phyloP scores from a whole-genome alignment of 2,113 vertebrate genomes.

The Pteronura brasiliensis region DNA sequence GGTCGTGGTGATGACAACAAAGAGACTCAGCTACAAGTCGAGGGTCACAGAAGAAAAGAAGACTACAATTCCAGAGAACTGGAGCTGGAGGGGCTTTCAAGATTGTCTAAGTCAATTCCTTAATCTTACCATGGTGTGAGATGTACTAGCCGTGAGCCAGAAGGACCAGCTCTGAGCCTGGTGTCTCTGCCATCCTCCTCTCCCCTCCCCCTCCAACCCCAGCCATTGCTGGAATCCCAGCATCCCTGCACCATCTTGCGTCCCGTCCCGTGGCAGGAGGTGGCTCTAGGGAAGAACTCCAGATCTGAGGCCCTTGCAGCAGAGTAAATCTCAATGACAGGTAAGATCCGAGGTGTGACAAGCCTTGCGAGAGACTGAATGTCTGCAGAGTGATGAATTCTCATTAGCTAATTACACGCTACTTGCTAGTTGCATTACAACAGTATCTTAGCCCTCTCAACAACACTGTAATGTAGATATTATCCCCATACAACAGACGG shows the following conservation, averaged over 20 bases:
- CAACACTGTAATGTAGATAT: neutral
- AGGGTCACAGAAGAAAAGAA: neutral
- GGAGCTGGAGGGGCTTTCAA: neutral
- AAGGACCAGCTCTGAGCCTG: neutral
- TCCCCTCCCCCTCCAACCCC: no score
- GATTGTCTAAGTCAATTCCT: neutral
- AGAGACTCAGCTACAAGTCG: neutral
- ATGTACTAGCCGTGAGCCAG: neutral
- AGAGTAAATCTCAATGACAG: neutral
- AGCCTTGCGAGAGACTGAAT: neutral
- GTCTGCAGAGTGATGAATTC: neutral
- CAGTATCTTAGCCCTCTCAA: neutral
- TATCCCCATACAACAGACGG: neutral
- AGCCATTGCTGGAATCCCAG: neutral
- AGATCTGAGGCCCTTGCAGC: neutral
- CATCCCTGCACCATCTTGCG: neutral
- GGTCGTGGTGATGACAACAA: neutral
- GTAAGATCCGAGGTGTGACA: neutral
- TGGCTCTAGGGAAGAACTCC: neutral
- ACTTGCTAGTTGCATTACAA: neutral
- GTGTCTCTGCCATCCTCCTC: neutral
- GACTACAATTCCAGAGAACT: neutral
- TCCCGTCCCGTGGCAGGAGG: neutral
- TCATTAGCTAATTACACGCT: neutral
- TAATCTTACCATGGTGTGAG: neutral